Evolutionary conservation across 2,797 vertebrate genomes (phyloP).

Genomic region (Silurus aristotelis): DNA sequence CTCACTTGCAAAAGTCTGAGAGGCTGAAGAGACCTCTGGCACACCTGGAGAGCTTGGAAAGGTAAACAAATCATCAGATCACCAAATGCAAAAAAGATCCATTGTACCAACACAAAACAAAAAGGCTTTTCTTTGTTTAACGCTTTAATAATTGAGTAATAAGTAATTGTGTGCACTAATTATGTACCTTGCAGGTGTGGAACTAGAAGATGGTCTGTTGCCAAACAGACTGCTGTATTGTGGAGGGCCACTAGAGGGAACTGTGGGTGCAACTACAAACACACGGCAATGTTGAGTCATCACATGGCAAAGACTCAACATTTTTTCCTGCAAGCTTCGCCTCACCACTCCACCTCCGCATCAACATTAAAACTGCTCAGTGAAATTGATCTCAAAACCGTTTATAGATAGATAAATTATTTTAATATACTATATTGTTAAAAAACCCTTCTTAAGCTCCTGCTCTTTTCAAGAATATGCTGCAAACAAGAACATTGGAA

Average conservation of each 20-base stretch:
- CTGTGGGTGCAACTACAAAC: slow-evolving; percentile 62
- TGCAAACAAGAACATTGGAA: neutral
- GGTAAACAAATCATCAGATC: neutral
- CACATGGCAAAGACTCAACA: neutral
- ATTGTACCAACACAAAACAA: neutral
- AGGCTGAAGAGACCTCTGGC: slow-evolving; percentile 63
- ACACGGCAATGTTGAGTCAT: slow-evolving; percentile 19
- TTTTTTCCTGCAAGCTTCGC: neutral
- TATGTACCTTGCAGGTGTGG: slow-evolving; percentile 74
- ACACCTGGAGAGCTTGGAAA: slow-evolving; percentile 72
- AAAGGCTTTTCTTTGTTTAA: neutral
- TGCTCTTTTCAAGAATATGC: neutral
- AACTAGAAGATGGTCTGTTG: slow-evolving; percentile 76
- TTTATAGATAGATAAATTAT: neutral
- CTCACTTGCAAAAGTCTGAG: slow-evolving; percentile 77
- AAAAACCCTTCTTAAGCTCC: neutral
- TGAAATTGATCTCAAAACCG: neutral
- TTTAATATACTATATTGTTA: neutral
- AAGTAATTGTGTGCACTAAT: neutral
- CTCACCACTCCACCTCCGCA: neutral
- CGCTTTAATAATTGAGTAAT: neutral
- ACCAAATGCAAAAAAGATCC: neutral
- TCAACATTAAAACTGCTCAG: neutral
- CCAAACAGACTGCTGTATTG: slow-evolving; percentile 78
- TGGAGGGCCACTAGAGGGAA: slow-evolving; percentile 73